Conservation (phyloP, 2,888 invertebrate species). For the Folsomia manolachei region DNA sequence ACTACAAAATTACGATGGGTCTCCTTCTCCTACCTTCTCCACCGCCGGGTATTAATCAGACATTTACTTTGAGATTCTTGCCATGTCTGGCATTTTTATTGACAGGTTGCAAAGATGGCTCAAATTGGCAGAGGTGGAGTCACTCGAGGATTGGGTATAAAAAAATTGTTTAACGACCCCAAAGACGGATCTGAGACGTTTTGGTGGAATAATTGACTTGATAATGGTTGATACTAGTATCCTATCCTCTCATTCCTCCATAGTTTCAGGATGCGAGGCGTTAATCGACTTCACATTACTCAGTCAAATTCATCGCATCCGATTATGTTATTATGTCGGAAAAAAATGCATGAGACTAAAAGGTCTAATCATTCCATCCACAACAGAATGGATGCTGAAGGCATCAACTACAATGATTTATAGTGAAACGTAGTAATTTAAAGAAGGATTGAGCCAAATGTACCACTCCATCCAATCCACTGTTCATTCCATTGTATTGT, state of each 20-base stretch:
- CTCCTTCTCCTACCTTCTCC: background rate
- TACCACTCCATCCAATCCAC: background rate
- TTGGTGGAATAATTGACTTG: background rate
- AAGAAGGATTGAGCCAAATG: background rate
- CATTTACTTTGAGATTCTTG: background rate
- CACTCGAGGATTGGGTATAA: background rate
- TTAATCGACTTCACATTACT: constrained; percentile 5
- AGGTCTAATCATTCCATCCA: constrained; percentile 7
- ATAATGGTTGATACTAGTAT: too few species aligned
- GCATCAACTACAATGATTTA: constrained; percentile 13
- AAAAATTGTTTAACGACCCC: constrained; percentile 1
- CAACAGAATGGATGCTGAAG: constrained; percentile 7
- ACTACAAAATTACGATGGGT: background rate
- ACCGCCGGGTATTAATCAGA: background rate
- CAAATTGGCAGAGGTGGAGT: too few species aligned
- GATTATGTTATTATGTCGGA: constrained; percentile 1
- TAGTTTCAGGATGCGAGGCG: background rate
- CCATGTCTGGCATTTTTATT: background rate
- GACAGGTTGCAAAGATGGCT: background rate
- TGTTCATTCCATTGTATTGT: background rate
- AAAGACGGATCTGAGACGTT: background rate
- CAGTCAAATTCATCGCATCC: background rate
- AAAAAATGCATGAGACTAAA: background rate
- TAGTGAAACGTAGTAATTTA: constrained; percentile 3
- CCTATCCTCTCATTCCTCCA: too few species aligned